Conservation (phyloP, 2,888 invertebrate species). For the Sphinx pinastri region DNA sequence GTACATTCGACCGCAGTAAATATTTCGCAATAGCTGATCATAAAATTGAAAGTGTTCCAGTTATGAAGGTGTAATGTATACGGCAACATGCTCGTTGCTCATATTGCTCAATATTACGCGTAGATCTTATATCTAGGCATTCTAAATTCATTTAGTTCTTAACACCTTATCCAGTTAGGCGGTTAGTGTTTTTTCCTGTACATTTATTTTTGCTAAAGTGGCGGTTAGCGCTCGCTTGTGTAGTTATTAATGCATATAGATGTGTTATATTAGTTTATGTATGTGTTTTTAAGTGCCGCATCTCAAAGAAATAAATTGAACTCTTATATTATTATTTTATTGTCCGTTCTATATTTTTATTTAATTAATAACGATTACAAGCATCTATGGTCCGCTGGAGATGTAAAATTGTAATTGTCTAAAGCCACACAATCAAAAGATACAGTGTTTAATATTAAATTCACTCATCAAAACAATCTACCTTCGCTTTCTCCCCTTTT, state of each 20-base stretch:
- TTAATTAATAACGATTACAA: too few species aligned
- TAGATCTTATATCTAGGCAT: slow-evolving; percentile 11
- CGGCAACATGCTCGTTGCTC: slow-evolving; percentile 13
- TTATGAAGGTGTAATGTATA: slow-evolving; percentile 24
- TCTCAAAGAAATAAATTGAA: too few species aligned
- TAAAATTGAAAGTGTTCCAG: slow-evolving; percentile 21
- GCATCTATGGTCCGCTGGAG: too few species aligned
- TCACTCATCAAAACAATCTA: too few species aligned
- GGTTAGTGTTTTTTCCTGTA: neutral
- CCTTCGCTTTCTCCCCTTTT: too few species aligned
- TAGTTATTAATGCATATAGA: neutral
- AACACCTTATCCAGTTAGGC: neutral
- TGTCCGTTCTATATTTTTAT: too few species aligned
- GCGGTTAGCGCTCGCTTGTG: neutral
- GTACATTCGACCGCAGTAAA: neutral
- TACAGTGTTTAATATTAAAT: too few species aligned
- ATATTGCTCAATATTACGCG: slow-evolving; percentile 21
- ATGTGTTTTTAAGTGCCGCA: too few species aligned
- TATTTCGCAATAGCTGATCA: slow-evolving; percentile 8
- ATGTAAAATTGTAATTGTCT: too few species aligned
- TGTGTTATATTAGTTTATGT: too few species aligned
- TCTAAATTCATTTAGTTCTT: neutral
- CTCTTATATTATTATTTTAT: too few species aligned
- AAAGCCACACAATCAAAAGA: too few species aligned
- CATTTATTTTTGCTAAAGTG: neutral